These are phyloP conservation scores for Stenoptilia bipunctidactyla DNA, from an alignment of 2,888 invertebrate genomes.

Conservation along the genomic window DNA sequence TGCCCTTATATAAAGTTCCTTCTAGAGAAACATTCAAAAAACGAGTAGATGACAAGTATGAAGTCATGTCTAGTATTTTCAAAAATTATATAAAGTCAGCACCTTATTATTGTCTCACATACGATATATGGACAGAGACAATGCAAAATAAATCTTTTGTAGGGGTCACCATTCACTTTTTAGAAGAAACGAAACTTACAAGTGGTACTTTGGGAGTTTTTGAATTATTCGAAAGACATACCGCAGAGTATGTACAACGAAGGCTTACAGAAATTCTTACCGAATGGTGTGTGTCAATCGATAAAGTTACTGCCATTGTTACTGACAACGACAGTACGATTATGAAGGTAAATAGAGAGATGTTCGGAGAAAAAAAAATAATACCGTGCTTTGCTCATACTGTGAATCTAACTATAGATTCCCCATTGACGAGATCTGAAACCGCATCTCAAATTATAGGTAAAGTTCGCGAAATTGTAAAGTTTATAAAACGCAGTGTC, in stretches of 20 bases:
- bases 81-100: slow-evolving; percentile 5
- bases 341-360: slow-evolving; percentile 10
- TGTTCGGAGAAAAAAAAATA: slow-evolving; percentile 13
- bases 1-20: slow-evolving; percentile 11
- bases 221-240: slow-evolving; percentile 11
- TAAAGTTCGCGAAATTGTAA: slow-evolving; percentile 8
- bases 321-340: slow-evolving; percentile 15
- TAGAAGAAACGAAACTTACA: neutral
- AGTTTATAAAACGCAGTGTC: slow-evolving; percentile 12
- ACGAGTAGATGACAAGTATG: slow-evolving; percentile 8
- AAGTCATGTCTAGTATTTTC: slow-evolving; percentile 2
- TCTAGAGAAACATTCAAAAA: slow-evolving; percentile 6
- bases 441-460: neutral
- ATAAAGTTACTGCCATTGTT: too few species aligned
- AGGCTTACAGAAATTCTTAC: slow-evolving; percentile 11
- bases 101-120: slow-evolving; percentile 7
- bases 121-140: slow-evolving; percentile 12
- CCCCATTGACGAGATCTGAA: neutral
- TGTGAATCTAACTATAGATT: slow-evolving; percentile 9
- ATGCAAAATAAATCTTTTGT: slow-evolving; percentile 13
- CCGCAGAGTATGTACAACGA: slow-evolving; percentile 6
- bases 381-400: slow-evolving; percentile 15
- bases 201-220: slow-evolving; percentile 12
- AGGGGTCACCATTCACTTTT: slow-evolving; percentile 12
- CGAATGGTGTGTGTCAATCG: slow-evolving; percentile 13